Percentiles rank a stretch among this genome's conserved stretches.
Evolutionary conservation across 2,888 invertebrate species (phyloP).

Genomic region (Netelia virgata): DNA sequence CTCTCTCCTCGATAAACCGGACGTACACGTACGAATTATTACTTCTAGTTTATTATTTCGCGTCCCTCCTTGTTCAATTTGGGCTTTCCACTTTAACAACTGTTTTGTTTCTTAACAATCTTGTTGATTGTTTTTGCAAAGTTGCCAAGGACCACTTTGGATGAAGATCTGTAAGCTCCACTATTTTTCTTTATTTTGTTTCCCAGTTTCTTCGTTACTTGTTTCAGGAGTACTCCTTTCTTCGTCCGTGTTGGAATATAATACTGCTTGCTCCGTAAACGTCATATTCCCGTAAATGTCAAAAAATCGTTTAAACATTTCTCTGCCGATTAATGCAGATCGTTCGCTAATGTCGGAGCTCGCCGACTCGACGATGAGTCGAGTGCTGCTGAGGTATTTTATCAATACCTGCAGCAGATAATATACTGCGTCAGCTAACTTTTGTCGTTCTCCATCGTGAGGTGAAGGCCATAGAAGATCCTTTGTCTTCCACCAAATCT

Average conservation of each 20-base stretch:
- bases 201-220: too few species aligned
- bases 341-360: not conserved
- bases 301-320: not conserved
- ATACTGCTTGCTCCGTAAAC: not conserved
- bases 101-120: too few species aligned
- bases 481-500: not conserved
- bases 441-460: slow-evolving; percentile 5
- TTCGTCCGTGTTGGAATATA: not conserved
- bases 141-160: too few species aligned
- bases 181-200: too few species aligned
- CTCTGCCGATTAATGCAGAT: slow-evolving; percentile 7
- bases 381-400: too few species aligned
- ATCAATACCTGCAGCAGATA: not conserved
- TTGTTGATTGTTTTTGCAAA: too few species aligned
- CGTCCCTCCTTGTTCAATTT: slow-evolving; percentile 1
- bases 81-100: not conserved
- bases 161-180: too few species aligned
- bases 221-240: too few species aligned
- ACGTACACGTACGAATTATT: not conserved
- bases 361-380: too few species aligned
- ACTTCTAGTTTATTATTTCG: slow-evolving; percentile 14
- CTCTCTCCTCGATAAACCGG: too few species aligned
- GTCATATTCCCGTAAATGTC: slow-evolving; percentile 6
- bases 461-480: not conserved
- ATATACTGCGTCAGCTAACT: slow-evolving; percentile 6